These are phyloP conservation scores for Palaemon carinicauda DNA, from an alignment of 1,140 invertebrate genomes.

Conservation along the genomic window DNA sequence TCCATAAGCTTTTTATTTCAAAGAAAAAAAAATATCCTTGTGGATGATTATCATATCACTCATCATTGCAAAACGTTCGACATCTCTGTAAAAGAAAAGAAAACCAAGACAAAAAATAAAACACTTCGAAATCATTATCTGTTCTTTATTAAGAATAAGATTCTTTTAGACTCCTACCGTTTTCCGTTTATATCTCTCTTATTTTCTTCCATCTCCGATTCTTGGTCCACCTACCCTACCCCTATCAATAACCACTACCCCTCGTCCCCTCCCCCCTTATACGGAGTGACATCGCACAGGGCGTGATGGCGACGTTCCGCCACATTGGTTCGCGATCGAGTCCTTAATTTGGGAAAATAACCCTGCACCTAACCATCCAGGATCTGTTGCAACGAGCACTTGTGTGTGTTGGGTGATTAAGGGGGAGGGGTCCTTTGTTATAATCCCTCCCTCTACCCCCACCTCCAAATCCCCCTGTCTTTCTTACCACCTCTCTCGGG, in stretches of 20 bases:
- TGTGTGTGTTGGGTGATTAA: neutral
- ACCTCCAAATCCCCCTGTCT: neutral
- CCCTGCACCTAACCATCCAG: constrained; percentile 12
- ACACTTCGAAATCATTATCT: neutral
- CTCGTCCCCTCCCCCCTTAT: neutral
- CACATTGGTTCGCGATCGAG: constrained; percentile 37
- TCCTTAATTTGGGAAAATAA: constrained; percentile 49
- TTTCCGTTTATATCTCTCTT: neutral
- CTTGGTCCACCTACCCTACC: neutral
- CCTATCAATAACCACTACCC: neutral
- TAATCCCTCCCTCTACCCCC: neutral
- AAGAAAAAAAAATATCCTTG: too few species aligned
- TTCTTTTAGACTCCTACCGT: neutral
- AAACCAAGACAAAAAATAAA: too few species aligned
- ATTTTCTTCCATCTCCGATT: neutral
- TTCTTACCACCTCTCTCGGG: neutral
- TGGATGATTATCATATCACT: too few species aligned
- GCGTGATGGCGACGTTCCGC: constrained; percentile 28
- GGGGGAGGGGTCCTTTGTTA: neutral
- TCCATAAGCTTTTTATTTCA: too few species aligned
- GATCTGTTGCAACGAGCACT: constrained; percentile 9
- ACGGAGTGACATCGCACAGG: constrained; percentile 15
- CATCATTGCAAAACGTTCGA: too few species aligned
- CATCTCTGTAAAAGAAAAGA: too few species aligned
- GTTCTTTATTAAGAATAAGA: neutral